Evolutionary conservation across 2,797 vertebrate genomes (phyloP).

Genomic region (Limnodromus scolopaceus): DNA sequence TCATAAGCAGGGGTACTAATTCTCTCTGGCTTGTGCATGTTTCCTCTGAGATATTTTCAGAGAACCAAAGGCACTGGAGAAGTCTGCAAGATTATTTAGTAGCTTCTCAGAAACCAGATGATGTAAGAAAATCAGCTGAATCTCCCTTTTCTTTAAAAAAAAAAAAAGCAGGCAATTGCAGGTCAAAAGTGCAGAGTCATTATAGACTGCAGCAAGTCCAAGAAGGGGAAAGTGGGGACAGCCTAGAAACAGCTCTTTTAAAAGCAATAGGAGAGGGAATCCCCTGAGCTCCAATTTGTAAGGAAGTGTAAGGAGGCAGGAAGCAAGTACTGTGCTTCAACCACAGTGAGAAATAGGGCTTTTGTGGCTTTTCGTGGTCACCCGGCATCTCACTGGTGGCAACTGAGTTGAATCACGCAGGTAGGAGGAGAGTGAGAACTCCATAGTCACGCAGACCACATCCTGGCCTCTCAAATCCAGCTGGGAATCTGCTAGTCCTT

Average conservation of each 20-base stretch:
- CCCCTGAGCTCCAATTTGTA: not conserved
- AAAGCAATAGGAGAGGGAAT: not conserved
- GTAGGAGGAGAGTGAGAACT: not conserved
- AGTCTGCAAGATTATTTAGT: not conserved
- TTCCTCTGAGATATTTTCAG: not conserved
- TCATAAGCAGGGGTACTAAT: not conserved
- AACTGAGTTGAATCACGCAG: not conserved
- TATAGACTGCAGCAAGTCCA: not conserved
- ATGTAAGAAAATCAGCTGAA: not conserved
- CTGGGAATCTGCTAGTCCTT: not conserved
- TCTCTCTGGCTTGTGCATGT: not conserved
- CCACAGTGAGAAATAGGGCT: not conserved
- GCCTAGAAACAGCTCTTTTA: not conserved
- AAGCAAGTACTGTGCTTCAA: not conserved
- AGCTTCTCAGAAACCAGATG: not conserved
- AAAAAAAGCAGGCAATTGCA: not conserved
- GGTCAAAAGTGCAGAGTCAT: not conserved
- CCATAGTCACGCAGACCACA: fast-evolving
- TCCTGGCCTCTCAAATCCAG: not conserved
- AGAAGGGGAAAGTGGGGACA: not conserved
- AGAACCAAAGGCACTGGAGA: not conserved
- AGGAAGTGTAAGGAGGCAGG: not conserved
- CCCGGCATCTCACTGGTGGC: not conserved
- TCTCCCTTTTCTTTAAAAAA: not conserved
- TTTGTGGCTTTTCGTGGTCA: not conserved